Percentiles rank a stretch among this genome's conserved stretches.
phyloP scores from a whole-genome alignment of 2,888 invertebrate species.

The Cephus pulcher region DNA sequence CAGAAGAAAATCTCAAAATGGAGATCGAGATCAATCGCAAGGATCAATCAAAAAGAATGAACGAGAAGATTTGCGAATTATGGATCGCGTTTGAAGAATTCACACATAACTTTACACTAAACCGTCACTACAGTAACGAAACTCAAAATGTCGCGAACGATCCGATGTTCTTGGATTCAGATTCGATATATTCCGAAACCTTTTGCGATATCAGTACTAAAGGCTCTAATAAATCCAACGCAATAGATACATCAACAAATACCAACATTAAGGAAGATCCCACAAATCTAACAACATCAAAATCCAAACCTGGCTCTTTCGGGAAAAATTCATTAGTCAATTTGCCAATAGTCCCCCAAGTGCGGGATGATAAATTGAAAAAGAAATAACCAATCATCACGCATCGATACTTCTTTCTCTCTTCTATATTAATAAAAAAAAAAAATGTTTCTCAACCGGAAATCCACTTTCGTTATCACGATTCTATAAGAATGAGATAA shows the following conservation, averaged over 20 bases:
- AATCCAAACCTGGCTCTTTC: too few relatives aligned
- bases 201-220: background rate
- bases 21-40: constrained; percentile 31
- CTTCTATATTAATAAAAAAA: background rate
- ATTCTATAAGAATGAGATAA: background rate
- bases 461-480: background rate
- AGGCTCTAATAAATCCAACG: background rate
- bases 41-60: constrained; percentile 27
- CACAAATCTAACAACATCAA: background rate
- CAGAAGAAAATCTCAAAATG: constrained; percentile 27
- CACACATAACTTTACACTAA: constrained; percentile 7
- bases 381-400: background rate
- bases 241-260: background rate
- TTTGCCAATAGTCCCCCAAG: background rate
- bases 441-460: background rate
- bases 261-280: background rate
- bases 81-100: constrained; percentile 36
- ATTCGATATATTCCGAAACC: background rate
- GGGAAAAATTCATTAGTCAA: background rate
- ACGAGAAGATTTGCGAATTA: constrained; percentile 28
- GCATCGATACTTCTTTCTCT: background rate
- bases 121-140: background rate
- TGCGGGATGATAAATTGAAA: background rate
- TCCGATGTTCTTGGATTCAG: background rate
- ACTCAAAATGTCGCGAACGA: background rate